Percentiles rank a stretch among this genome's conserved stretches.
Evolutionary conservation across 2,113 vertebrate species (phyloP).

Genomic region (Heptranchias perlo): DNA sequence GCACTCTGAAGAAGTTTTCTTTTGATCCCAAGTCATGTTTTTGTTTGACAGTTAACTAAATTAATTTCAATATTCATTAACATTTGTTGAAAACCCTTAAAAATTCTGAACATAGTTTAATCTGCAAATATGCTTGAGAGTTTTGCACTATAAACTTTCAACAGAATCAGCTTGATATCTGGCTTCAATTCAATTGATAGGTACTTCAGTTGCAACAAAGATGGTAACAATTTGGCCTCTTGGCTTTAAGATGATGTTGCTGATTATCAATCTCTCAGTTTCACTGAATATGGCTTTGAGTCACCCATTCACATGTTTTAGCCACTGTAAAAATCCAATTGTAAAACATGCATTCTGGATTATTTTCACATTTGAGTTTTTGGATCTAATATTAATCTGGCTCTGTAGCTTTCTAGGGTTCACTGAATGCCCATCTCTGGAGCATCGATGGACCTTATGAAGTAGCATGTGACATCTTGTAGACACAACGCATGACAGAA

Average conservation of each 20-base stretch:
- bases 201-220: not conserved
- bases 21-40: not conserved
- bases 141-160: not conserved
- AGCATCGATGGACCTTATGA: not conserved
- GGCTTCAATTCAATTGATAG: not conserved
- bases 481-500: too few species aligned
- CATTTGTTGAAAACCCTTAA: not conserved
- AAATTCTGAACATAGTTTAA: not conserved
- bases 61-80: not conserved
- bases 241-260: not conserved
- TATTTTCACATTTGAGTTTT: too few species aligned
- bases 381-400: too few species aligned
- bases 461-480: too few species aligned
- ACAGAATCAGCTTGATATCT: not conserved
- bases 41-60: not conserved
- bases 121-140: not conserved
- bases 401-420: too few species aligned
- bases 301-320: not conserved
- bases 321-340: not conserved
- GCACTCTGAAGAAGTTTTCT: not conserved
- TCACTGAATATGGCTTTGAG: not conserved
- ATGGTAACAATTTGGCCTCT: not conserved
- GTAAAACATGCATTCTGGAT: not conserved
- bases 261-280: not conserved
- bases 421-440: not conserved